Conservation (phyloP, 2,113 vertebrate species). For the Nothobranchius kuhntae region DNA sequence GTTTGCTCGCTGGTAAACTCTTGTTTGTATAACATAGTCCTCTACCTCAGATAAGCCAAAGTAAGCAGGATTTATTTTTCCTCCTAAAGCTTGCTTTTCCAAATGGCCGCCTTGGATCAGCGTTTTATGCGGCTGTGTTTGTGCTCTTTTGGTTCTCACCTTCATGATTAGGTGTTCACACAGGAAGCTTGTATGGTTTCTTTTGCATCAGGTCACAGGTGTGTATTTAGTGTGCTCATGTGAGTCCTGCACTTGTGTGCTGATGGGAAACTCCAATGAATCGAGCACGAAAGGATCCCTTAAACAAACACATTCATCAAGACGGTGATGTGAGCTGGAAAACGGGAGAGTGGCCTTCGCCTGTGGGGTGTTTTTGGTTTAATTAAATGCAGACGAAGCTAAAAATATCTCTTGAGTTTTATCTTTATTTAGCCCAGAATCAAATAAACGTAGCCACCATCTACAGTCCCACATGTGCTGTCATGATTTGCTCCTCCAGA, state of each 20-base stretch:
- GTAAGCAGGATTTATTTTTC: not conserved
- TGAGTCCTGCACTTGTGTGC: slow-evolving; percentile 39
- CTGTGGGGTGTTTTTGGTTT: not conserved
- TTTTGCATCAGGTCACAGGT: not conserved
- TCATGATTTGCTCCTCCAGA: slow-evolving; percentile 18
- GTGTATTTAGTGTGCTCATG: not conserved
- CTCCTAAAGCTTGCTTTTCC: not conserved
- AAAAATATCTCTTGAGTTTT: not conserved
- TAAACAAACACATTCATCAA: slow-evolving; percentile 65
- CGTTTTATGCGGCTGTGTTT: not conserved
- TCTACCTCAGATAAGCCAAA: slow-evolving; percentile 29
- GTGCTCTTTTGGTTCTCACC: not conserved
- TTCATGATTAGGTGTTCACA: not conserved
- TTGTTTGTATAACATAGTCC: not conserved
- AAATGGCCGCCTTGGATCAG: not conserved
- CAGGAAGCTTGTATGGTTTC: not conserved
- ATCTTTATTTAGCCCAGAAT: not conserved
- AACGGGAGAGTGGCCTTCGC: not conserved
- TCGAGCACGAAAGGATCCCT: slow-evolving; percentile 38
- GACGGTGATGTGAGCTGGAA: slow-evolving; percentile 27
- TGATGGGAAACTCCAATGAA: slow-evolving; percentile 31
- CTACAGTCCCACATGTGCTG: not conserved
- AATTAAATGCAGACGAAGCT: not conserved
- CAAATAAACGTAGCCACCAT: not conserved
- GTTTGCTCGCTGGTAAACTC: not conserved